A percentile compares a stretch with the other conserved stretches of the same genome.
phyloP scores from a whole-genome alignment of 2,797 vertebrate genomes.

The Pangasius sanitwongsei region DNA sequence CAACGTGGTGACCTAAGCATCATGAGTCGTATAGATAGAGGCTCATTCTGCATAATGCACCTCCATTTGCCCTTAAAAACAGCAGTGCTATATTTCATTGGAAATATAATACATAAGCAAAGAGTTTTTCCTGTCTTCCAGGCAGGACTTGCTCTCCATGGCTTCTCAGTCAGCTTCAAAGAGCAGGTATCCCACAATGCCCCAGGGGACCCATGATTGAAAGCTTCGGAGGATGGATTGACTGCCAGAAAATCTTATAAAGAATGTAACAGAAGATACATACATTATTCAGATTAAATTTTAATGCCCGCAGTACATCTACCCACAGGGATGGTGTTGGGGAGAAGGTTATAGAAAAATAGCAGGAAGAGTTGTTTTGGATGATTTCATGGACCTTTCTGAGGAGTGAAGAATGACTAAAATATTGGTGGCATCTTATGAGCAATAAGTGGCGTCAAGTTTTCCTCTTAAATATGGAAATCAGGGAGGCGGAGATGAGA shows the following conservation, averaged over 20 bases:
- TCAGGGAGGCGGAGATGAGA: constrained; percentile 57
- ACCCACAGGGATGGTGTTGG: constrained; percentile 46
- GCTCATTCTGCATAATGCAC: constrained; percentile 49
- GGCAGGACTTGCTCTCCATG: constrained; percentile 55
- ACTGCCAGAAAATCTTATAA: constrained; percentile 74
- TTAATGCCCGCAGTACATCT: constrained; percentile 67
- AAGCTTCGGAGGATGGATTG: constrained; percentile 73
- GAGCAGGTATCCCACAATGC: constrained; percentile 75
- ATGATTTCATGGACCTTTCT: constrained; percentile 63
- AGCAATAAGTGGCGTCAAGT: constrained; percentile 61
- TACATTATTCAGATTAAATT: constrained; percentile 77
- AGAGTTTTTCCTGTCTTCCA: constrained; percentile 67
- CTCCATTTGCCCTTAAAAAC: constrained; percentile 58
- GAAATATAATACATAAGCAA: constrained; percentile 62
- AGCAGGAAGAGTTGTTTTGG: constrained; percentile 61
- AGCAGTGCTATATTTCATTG: constrained; percentile 58
- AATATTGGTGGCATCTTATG: constrained; percentile 49
- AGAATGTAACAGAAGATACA: constrained; percentile 77
- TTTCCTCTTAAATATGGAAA: constrained; percentile 62
- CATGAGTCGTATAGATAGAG: constrained; percentile 9
- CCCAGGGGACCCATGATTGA: constrained; percentile 72
- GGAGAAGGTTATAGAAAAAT: constrained; percentile 46
- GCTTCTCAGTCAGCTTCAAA: constrained; percentile 72
- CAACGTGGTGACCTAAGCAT: constrained; percentile 24
- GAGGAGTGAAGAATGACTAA: constrained; percentile 20